Evolutionary conservation across 2,113 vertebrate species (phyloP).

Genomic region (Mixornis gularis): DNA sequence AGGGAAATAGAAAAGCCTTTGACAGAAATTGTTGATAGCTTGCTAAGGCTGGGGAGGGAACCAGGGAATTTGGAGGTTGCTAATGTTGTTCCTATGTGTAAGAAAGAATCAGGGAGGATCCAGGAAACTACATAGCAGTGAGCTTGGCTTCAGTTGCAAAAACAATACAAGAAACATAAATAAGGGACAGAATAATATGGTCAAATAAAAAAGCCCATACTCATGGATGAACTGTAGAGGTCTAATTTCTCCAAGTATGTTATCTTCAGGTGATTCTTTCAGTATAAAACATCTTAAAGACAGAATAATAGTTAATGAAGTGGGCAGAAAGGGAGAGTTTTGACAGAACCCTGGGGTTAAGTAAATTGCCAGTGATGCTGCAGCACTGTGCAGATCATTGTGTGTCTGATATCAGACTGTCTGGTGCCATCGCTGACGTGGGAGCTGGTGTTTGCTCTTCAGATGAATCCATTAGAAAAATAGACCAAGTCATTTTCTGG

Average conservation of each 20-base stretch:
- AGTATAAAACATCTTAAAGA: not conserved
- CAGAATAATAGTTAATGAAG: not conserved
- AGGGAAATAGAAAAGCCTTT: conserved; percentile 74
- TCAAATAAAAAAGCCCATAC: not conserved
- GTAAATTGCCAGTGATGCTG: not conserved
- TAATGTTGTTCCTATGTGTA: conserved; percentile 61
- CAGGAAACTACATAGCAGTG: conserved; percentile 23
- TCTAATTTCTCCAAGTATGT: not conserved
- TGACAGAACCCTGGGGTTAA: not conserved
- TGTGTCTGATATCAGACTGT: not conserved
- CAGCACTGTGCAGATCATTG: not conserved
- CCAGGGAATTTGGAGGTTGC: conserved; percentile 66
- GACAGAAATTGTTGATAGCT: conserved; percentile 76
- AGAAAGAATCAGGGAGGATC: conserved; percentile 57
- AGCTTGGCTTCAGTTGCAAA: conserved; percentile 44
- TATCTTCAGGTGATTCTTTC: not conserved
- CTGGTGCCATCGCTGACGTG: not conserved
- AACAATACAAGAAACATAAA: conserved; percentile 24
- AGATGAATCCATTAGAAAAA: conserved; percentile 25
- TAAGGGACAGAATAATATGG: not conserved
- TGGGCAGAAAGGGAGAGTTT: not conserved
- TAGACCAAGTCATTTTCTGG: not conserved
- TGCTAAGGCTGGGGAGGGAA: conserved; percentile 63
- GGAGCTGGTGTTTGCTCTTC: not conserved
- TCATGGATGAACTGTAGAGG: not conserved